Base-by-base conservation (phyloP, 2,797 vertebrate species). In the Heliangelus exortis region DNA sequence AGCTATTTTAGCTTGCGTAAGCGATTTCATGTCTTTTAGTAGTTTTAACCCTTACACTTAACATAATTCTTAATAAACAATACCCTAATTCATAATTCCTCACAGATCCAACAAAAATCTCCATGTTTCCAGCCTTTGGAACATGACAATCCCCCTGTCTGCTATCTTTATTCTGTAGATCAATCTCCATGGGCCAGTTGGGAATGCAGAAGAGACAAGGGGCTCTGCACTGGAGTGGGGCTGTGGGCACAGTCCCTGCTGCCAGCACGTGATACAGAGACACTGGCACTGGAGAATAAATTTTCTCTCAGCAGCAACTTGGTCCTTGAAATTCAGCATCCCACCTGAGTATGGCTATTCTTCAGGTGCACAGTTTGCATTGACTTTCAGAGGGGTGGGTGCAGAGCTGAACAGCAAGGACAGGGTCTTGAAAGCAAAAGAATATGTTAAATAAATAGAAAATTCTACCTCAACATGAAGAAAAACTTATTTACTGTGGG, bases 221-320 rank as follows among this genome's bases (percentile, higher is more conserved):
- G 31, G 25, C 31, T 71, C 13, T 1, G 3, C n/a, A 13, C 2
- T 3, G 1, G 41, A 26, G 10, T 3, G 3, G 6, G 20, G 29
- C 15, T 45, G 43, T 7, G 2, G 1, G 33, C 0, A 50, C 79
- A 76, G 59, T 55, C 55, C 51, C 74, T 69, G 55, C 39, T 20
- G 5, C 21, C 9, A 23, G 31, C 21, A 9, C 34, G 20, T 39
- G 12, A 31, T 45, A 59, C 77, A 41, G 23, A 54, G n/a, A 6
- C 9, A 5, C 25, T 1, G 7, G 31, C 19, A 12, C 10, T 4
- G n/a, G 4, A 58, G 28, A 23, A 62, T 18, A 9, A 4, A 4
- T 43, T 50, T 23, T 28, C 34, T n/a, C 6, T 16, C 13, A 71
- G 41, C 25, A 16, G 6, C 3, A 21, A 9, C 3, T 5, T 5